Evolutionary conservation across 1,140 invertebrate species (phyloP).

Genomic region (Brachystomella parvula): DNA sequence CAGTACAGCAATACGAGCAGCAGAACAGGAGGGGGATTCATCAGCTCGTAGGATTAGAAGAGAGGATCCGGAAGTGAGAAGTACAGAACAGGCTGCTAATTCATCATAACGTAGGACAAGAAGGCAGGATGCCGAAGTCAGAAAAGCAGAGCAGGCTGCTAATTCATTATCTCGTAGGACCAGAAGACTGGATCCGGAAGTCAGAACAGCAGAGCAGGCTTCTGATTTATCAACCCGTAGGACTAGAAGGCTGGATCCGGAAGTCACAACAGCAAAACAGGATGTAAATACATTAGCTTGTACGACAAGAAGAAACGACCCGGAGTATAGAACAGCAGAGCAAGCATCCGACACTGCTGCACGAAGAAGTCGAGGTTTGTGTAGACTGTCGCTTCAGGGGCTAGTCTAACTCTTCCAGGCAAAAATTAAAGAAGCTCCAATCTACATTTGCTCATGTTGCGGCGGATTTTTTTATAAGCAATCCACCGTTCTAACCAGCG

Average conservation of each 20-base stretch:
- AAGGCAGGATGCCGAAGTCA: no score
- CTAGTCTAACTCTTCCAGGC: not conserved
- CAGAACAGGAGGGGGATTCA: not conserved
- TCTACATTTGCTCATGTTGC: constrained; percentile 17
- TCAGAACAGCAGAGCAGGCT: no score
- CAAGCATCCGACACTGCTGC: not conserved
- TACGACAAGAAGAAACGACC: not conserved
- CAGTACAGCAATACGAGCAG: not conserved
- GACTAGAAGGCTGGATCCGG: not conserved
- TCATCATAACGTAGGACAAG: no score
- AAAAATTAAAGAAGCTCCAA: constrained; percentile 11
- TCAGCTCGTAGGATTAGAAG: not conserved
- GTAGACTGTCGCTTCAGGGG: not conserved
- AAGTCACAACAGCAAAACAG: no score
- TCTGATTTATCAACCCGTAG: no score
- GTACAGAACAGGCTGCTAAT: not conserved
- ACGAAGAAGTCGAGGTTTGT: not conserved
- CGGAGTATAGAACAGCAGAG: not conserved
- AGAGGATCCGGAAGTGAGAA: not conserved
- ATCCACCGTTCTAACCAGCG: not conserved
- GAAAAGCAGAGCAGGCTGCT: no score
- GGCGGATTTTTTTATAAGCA: constrained; percentile 12
- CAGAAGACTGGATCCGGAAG: no score
- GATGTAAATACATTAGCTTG: not conserved
- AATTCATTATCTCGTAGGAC: no score